These are phyloP conservation scores for Cyclina sinensis DNA, from an alignment of 1,140 invertebrate species.

Conservation along the genomic window DNA sequence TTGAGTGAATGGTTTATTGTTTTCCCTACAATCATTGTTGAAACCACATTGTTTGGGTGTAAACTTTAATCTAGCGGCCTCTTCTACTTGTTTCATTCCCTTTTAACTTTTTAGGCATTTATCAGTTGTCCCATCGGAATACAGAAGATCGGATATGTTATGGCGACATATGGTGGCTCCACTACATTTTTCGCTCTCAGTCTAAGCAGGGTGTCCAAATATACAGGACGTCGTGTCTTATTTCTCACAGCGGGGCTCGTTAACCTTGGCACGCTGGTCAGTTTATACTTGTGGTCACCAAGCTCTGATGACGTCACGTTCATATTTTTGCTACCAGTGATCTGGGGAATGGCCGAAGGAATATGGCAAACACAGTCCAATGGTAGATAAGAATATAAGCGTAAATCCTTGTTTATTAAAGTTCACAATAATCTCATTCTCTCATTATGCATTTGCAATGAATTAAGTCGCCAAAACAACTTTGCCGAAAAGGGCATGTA, in stretches of 20 bases:
- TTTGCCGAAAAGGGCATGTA: too few species aligned
- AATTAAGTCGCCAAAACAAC: too few species aligned
- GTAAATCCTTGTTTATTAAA: too few species aligned
- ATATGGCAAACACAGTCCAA: slow-evolving; percentile 99
- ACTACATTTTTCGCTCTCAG: slow-evolving; percentile 96
- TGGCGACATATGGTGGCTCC: slow-evolving; percentile 97
- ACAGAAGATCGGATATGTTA: slow-evolving; percentile 96
- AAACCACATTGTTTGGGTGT: too few species aligned
- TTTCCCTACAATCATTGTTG: too few species aligned
- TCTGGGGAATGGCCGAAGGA: slow-evolving; percentile 98
- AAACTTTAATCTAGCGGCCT: too few species aligned
- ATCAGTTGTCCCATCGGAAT: slow-evolving; percentile 97
- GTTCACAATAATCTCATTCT: too few species aligned
- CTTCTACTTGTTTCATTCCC: too few species aligned
- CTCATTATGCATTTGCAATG: too few species aligned
- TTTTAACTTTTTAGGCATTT: slow-evolving; percentile 93
- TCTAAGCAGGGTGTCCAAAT: slow-evolving; percentile 96
- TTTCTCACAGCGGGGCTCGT: slow-evolving; percentile 88
- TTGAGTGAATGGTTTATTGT: too few species aligned
- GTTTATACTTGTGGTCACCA: slow-evolving; percentile 91
- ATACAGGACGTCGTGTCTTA: slow-evolving; percentile 94
- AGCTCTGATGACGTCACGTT: slow-evolving; percentile 91
- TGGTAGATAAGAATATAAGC: slow-evolving; percentile 89
- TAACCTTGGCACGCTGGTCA: slow-evolving; percentile 71
- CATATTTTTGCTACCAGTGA: slow-evolving; percentile 95